phyloP scores from a whole-genome alignment of 2,888 invertebrate genomes.

The Himalopsyche japonica region DNA sequence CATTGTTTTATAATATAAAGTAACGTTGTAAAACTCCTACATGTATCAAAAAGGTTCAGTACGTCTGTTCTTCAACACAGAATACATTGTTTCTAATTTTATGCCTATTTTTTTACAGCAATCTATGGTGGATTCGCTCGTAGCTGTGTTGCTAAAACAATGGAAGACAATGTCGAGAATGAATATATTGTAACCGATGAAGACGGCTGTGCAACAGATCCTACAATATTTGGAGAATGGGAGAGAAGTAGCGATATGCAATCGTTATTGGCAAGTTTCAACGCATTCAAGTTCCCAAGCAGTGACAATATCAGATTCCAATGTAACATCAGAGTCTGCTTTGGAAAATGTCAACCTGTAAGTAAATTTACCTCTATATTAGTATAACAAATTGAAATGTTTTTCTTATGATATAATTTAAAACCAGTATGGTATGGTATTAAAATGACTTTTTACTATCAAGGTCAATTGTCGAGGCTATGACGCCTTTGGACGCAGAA shows the following conservation, averaged over 20 bases:
- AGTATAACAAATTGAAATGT: not conserved
- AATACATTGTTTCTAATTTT: no score
- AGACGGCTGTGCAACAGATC: slow-evolving; percentile 91
- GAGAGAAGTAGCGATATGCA: slow-evolving; percentile 85
- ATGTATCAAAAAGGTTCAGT: no score
- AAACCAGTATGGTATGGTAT: not conserved
- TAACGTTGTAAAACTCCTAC: no score
- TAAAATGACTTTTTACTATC: slow-evolving; percentile 29
- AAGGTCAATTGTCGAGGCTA: slow-evolving; percentile 89
- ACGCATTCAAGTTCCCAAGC: slow-evolving; percentile 93
- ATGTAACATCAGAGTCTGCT: slow-evolving; percentile 93
- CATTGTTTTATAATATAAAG: no score
- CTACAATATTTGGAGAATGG: slow-evolving; percentile 92
- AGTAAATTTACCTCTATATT: slow-evolving; percentile 47
- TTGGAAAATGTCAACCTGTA: slow-evolving; percentile 93
- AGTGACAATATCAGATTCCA: slow-evolving; percentile 94
- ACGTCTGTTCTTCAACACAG: no score
- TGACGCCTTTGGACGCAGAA: slow-evolving; percentile 85
- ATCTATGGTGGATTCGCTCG: slow-evolving; percentile 94
- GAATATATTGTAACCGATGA: slow-evolving; percentile 92
- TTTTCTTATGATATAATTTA: not conserved
- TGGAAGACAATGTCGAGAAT: slow-evolving; percentile 84
- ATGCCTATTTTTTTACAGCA: slow-evolving; percentile 53
- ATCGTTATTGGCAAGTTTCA: slow-evolving; percentile 84
- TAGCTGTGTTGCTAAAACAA: slow-evolving; percentile 91